Percentiles rank a stretch among this genome's conserved stretches.
phyloP scores from a whole-genome alignment of 37 sponge, comb jelly and placozoan genomes.

The Chondrilla cf. caribensis region DNA sequence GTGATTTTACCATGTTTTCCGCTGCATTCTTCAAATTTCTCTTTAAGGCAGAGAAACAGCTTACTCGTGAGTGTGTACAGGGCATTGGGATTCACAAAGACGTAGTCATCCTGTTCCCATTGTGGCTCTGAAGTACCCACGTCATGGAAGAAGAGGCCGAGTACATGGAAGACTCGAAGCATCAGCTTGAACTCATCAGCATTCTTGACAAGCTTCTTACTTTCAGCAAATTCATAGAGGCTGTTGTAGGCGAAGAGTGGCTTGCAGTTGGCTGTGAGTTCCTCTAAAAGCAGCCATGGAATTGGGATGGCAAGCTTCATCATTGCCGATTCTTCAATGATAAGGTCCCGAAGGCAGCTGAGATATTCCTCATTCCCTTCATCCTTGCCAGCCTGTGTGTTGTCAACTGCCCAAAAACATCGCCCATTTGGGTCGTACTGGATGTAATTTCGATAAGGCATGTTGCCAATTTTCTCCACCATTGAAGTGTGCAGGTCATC shows the following conservation, averaged over 20 bases:
- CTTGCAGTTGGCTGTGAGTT: not conserved
- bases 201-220: not conserved
- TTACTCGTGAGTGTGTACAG: not conserved
- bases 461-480: not conserved
- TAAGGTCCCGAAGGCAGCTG: not conserved
- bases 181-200: not conserved
- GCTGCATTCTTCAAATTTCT: too few relatives aligned
- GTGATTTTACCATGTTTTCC: too few relatives aligned
- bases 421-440: slow-evolving; percentile 6
- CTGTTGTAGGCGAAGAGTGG: not conserved
- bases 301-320: not conserved
- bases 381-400: slow-evolving; percentile 18
- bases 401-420: slow-evolving; percentile 24
- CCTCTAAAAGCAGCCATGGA: not conserved
- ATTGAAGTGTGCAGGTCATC: not conserved
- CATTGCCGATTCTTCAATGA: not conserved
- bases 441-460: not conserved
- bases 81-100: not conserved
- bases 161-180: not conserved
- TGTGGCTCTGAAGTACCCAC: too few relatives aligned
- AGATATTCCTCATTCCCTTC: not conserved
- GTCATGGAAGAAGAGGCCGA: slow-evolving; percentile 7
- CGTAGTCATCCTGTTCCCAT: too few relatives aligned
- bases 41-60: not conserved
- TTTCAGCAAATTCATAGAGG: not conserved